phyloP scores from a whole-genome alignment of 2,797 vertebrate species.

The Oreonectes daqikongensis region DNA sequence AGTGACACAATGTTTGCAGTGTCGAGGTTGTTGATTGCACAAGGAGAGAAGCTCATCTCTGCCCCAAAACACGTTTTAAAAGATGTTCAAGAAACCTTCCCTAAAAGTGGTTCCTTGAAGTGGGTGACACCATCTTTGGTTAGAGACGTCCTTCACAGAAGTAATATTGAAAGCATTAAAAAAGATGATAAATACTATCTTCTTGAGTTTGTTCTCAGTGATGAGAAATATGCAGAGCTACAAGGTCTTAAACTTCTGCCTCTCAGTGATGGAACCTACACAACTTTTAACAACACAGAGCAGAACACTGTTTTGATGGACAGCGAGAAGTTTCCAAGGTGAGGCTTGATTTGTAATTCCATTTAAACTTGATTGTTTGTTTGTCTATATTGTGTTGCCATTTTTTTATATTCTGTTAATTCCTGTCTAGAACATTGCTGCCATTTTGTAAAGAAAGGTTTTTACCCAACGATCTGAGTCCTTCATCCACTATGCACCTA shows the following conservation, averaged over 20 bases:
- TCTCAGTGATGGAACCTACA: slow-evolving; percentile 75
- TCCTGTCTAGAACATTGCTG: slow-evolving; percentile 73
- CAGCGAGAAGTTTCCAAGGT: slow-evolving; percentile 79
- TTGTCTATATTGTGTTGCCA: background rate
- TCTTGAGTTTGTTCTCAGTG: slow-evolving; percentile 75
- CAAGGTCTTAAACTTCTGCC: slow-evolving; percentile 79
- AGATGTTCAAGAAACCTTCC: slow-evolving; percentile 64
- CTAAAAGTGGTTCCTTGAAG: slow-evolving; percentile 43
- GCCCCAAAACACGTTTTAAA: slow-evolving; percentile 70
- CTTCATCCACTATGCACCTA: slow-evolving; percentile 63
- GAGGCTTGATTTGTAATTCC: slow-evolving; percentile 15
- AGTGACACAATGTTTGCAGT: slow-evolving; percentile 55
- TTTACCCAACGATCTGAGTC: slow-evolving; percentile 71
- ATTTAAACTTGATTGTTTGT: background rate
- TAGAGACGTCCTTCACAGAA: slow-evolving; percentile 65
- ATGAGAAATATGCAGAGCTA: slow-evolving; percentile 75
- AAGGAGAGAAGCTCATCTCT: slow-evolving; percentile 71
- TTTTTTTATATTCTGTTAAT: slow-evolving; percentile 24
- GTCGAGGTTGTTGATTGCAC: slow-evolving; percentile 69
- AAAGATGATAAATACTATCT: slow-evolving; percentile 70
- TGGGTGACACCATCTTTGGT: slow-evolving; percentile 72
- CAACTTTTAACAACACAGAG: slow-evolving; percentile 69
- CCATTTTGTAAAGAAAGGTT: slow-evolving; percentile 77
- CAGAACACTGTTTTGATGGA: slow-evolving; percentile 77
- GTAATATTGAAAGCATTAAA: slow-evolving; percentile 26